Conservation (phyloP, 2,888 invertebrate species). For the Cheilosia impressa region DNA sequence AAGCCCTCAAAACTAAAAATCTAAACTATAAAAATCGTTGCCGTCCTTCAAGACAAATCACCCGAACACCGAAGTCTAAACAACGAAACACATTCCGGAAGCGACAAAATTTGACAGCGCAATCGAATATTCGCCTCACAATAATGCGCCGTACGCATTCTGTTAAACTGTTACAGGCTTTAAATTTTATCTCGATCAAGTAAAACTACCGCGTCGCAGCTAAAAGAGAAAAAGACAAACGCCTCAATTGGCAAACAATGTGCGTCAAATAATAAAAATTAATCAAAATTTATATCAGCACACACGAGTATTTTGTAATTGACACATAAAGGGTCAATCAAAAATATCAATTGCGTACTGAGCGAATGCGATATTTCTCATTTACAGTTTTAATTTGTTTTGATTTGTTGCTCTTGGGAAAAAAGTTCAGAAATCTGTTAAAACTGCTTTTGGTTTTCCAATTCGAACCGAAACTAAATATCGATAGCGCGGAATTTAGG, state of each 20-base stretch:
- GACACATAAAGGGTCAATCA: slow-evolving; percentile 71
- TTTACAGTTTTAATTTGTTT: slow-evolving; percentile 28
- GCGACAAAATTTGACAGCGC: too few relatives aligned
- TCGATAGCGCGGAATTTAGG: neutral
- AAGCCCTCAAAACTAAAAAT: too few relatives aligned
- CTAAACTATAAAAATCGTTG: too few relatives aligned
- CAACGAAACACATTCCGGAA: too few relatives aligned
- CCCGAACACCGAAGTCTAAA: too few relatives aligned
- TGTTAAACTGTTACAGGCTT: neutral
- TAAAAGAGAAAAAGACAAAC: slow-evolving; percentile 33
- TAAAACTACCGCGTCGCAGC: slow-evolving; percentile 28
- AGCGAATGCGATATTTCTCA: slow-evolving; percentile 30
- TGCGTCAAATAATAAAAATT: slow-evolving; percentile 56
- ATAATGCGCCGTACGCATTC: neutral
- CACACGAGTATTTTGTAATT: slow-evolving; percentile 58
- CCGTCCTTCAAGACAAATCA: too few relatives aligned
- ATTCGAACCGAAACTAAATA: neutral
- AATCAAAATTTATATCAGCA: slow-evolving; percentile 67
- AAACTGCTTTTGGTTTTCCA: neutral
- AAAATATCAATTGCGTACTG: slow-evolving; percentile 52
- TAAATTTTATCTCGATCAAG: slow-evolving; percentile 20
- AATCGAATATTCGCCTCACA: neutral
- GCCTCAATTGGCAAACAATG: slow-evolving; percentile 70
- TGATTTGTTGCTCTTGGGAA: slow-evolving; percentile 6
- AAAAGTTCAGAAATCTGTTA: slow-evolving; percentile 10